phyloP scores from a whole-genome alignment of 2,797 vertebrate genomes.

The Phalloptychus januarius region DNA sequence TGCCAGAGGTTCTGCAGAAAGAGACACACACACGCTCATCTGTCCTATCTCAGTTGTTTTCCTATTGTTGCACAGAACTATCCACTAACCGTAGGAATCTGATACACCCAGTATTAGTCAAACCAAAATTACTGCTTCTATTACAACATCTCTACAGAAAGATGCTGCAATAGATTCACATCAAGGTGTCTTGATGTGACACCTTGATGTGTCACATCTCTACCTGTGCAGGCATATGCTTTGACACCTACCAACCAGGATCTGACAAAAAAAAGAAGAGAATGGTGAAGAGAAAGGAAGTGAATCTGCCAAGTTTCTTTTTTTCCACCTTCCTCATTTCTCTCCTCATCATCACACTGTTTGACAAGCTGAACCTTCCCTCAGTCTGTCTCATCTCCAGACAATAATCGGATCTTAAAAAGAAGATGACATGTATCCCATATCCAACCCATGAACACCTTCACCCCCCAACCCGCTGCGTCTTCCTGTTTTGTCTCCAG shows the following conservation, averaged over 20 bases:
- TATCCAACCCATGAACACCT: conserved; percentile 30
- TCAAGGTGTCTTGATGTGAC: too few species aligned
- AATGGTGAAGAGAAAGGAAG: conserved; percentile 49
- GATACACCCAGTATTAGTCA: conserved; percentile 37
- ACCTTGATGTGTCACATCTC: too few species aligned
- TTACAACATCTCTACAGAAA: conserved; percentile 24
- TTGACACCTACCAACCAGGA: conserved; percentile 54
- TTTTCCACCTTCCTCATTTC: conserved; percentile 56
- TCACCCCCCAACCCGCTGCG: conserved; percentile 18
- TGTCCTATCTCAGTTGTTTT: conserved; percentile 17
- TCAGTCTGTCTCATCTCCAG: conserved; percentile 44
- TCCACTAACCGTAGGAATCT: conserved; percentile 9
- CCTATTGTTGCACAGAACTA: background rate
- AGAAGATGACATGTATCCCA: conserved; percentile 36
- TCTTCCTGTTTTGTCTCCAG: conserved; percentile 46
- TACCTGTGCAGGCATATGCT: conserved; percentile 29
- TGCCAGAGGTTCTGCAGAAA: conserved; percentile 5
- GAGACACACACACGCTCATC: conserved; percentile 16
- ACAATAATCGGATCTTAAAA: conserved; percentile 28
- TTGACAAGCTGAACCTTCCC: conserved; percentile 37
- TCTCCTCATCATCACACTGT: conserved; percentile 32
- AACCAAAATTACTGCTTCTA: conserved; percentile 31
- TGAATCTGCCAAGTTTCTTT: conserved; percentile 68
- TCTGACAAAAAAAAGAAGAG: conserved; percentile 5
- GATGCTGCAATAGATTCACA: conserved; percentile 40